Percentiles rank a stretch among this genome's conserved stretches.
These are phyloP conservation scores for Brevipalpus yothersi DNA, from an alignment of 1,140 invertebrate species.

Conservation along the genomic window DNA sequence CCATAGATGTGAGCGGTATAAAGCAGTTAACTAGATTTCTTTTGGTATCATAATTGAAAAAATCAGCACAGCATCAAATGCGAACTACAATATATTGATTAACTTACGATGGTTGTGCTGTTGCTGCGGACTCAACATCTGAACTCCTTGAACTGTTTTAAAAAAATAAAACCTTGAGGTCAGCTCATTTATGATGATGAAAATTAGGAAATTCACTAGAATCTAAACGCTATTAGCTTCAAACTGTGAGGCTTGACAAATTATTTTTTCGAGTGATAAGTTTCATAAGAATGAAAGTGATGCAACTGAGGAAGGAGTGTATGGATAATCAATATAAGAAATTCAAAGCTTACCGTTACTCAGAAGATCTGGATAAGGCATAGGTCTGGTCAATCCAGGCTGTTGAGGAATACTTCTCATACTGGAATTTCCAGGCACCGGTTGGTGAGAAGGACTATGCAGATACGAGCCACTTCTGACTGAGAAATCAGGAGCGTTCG, in stretches of 20 bases:
- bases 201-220: no score
- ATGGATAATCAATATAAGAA: neutral
- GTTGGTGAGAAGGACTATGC: neutral
- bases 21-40: no score
- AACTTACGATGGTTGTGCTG: neutral
- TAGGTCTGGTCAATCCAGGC: neutral
- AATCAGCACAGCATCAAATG: no score
- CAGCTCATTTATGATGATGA: no score
- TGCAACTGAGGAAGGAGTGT: no score
- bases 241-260: no score
- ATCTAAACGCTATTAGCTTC: no score
- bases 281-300: no score
- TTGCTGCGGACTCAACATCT: neutral
- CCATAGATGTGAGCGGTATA: neutral
- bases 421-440: neutral
- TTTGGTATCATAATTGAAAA: no score
- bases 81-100: no score
- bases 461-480: neutral
- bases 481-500: slow-evolving; percentile 54
- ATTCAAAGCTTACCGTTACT: neutral
- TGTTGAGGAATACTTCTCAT: neutral
- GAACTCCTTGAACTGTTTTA: neutral
- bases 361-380: neutral
- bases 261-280: no score
- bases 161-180: neutral